A percentile compares a stretch with the other conserved stretches of the same genome.
phyloP scores from a whole-genome alignment of 2,888 invertebrate species.

The Synanthedon andrenaeformis region DNA sequence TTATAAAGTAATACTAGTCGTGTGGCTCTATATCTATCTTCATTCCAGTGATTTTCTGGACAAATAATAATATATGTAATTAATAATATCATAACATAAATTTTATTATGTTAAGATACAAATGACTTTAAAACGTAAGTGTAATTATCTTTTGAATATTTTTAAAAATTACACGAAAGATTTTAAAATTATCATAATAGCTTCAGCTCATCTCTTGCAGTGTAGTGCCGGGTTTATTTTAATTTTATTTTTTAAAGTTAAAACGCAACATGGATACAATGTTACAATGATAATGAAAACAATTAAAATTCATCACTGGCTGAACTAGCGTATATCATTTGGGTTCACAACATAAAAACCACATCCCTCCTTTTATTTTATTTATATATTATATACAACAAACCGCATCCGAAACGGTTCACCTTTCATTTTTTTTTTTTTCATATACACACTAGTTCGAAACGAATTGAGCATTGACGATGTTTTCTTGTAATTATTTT shows the following conservation, averaged over 20 bases:
- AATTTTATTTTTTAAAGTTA: background rate
- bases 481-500: background rate
- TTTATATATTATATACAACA: conserved; percentile 1
- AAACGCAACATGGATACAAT: background rate
- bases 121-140: no score
- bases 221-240: background rate
- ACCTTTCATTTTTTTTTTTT: background rate
- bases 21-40: no score
- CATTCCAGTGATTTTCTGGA: no score
- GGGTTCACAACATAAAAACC: background rate
- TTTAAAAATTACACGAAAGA: no score
- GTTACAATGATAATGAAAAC: background rate
- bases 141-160: no score
- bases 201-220: background rate
- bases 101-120: no score
- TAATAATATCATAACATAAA: no score
- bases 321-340: background rate
- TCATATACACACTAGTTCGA: no score
- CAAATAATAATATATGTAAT: no score
- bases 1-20: no score
- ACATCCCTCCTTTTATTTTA: background rate
- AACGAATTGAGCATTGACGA: background rate
- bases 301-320: background rate
- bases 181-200: no score
- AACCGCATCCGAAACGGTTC: conserved; percentile 7